Evolutionary conservation across 2,888 invertebrate species (phyloP), one percentile per base, ranked within the genome.

Genomic region (Eupithecia dodoneata): DNA sequence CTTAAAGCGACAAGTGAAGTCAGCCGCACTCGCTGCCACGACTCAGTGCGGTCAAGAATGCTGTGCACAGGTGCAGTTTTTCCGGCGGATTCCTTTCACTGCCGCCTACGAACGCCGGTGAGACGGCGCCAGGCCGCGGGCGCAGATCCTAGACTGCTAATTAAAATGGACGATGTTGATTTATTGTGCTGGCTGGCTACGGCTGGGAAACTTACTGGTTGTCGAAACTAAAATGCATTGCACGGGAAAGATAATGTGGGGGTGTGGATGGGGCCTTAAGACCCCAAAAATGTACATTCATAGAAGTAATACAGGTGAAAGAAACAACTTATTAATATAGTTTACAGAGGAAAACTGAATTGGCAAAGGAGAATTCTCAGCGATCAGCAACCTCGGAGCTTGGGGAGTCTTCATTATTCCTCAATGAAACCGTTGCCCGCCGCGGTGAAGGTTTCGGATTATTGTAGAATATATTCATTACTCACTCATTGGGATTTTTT

Each of bases 141-240:
- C 89, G 85, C 84, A 84, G 85, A 86, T 87, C 85, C 85, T 83
- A 88, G 87, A 83, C 82, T 83, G 85, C 74, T 86, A 87, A 88
- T 88, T 89, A 88, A 86, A 85, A 76, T 83, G 81, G 87, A 88
- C 86, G 83, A 83, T 83, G 81, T 80, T 87, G 88, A 89, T 88
- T 89, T 89, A 88, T 87, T 70, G 78, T 66, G 74, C 70, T 71
- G 45, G 47, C 71, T 67, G 63, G 52, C 52, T 52, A 59, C 30
- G 63, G 42, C 63, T 65, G 67, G 70, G 76, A 79, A 76, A 69
- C 73, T 63, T 59, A 59, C 59, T 47, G 70, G 70, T 71, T 18
- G 47, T 6, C 47, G 47, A 47, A 70, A 70, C 18, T n/a, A 4
- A 15, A 69, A 69, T n/a, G n/a, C 18, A 10, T 67, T n/a, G 67